These are phyloP conservation scores for Cylas formicarius DNA, from an alignment of 1,140 invertebrate species.

Conservation along the genomic window DNA sequence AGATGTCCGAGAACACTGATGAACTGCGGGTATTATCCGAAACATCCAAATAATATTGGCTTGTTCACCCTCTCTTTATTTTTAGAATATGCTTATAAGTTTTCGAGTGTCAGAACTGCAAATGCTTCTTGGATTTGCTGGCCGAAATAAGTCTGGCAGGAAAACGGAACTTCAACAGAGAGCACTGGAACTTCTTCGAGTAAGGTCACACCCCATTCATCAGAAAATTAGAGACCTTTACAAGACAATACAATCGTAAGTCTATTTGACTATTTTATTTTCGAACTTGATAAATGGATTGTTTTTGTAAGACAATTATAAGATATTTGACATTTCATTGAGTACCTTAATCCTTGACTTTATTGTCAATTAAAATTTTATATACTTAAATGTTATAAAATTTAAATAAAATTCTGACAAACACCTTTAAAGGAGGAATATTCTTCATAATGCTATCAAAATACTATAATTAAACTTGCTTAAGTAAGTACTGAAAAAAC, in stretches of 20 bases:
- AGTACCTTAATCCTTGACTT: too few relatives aligned
- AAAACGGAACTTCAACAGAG: constrained; percentile 79
- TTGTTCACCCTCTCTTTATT: constrained; percentile 37
- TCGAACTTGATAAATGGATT: too few relatives aligned
- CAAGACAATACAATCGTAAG: constrained; percentile 57
- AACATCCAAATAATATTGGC: constrained; percentile 3
- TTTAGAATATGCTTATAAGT: constrained; percentile 73
- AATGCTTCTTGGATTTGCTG: constrained; percentile 75
- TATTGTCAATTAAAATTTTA: too few relatives aligned
- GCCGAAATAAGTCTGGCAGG: constrained; percentile 76
- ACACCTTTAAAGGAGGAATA: too few relatives aligned
- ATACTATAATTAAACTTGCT: too few relatives aligned
- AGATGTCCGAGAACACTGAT: constrained; percentile 41
- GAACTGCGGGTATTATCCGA: constrained; percentile 35
- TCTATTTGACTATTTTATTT: constrained; percentile 18
- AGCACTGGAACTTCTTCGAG: constrained; percentile 68
- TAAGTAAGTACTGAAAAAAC: too few relatives aligned
- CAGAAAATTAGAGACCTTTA: constrained; percentile 80
- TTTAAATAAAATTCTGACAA: too few relatives aligned
- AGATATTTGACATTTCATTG: not conserved
- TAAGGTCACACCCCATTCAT: constrained; percentile 62
- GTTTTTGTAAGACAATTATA: too few relatives aligned
- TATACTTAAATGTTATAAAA: too few relatives aligned
- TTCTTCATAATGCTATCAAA: too few relatives aligned
- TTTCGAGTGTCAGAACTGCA: constrained; percentile 81